phyloP scores from a whole-genome alignment of 2,113 vertebrate species.

The Otis tarda region DNA sequence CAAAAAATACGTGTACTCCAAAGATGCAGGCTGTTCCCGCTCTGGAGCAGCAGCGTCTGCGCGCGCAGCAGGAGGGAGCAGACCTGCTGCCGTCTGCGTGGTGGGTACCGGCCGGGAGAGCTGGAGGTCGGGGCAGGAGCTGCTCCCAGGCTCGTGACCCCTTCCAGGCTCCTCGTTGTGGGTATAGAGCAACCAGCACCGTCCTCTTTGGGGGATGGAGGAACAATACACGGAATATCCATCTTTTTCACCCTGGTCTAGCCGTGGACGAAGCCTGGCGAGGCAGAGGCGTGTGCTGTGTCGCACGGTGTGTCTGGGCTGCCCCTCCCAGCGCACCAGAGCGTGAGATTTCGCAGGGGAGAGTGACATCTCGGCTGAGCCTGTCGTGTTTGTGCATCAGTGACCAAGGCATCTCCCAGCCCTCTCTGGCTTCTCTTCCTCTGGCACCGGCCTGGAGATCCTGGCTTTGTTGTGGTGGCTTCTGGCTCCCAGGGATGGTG shows the following conservation, averaged over 20 bases:
- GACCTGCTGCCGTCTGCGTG: neutral
- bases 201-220: neutral
- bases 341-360: neutral
- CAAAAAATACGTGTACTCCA: neutral
- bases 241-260: fast-evolving
- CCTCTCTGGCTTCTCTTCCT: neutral
- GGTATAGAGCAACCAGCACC: fast-evolving
- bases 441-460: neutral
- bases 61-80: neutral
- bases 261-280: fast-evolving
- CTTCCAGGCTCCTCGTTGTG: neutral
- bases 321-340: neutral
- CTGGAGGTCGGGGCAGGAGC: neutral
- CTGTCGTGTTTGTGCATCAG: neutral
- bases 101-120: neutral
- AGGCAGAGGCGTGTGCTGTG: neutral
- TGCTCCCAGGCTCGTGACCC: neutral
- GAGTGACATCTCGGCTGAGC: neutral
- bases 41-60: neutral
- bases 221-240: neutral
- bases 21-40: neutral
- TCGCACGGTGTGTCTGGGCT: neutral
- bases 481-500: neutral
- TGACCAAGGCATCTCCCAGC: neutral
- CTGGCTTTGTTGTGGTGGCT: neutral